Conservation (phyloP, 2,888 invertebrate species). For the Heliconius hortense region DNA sequence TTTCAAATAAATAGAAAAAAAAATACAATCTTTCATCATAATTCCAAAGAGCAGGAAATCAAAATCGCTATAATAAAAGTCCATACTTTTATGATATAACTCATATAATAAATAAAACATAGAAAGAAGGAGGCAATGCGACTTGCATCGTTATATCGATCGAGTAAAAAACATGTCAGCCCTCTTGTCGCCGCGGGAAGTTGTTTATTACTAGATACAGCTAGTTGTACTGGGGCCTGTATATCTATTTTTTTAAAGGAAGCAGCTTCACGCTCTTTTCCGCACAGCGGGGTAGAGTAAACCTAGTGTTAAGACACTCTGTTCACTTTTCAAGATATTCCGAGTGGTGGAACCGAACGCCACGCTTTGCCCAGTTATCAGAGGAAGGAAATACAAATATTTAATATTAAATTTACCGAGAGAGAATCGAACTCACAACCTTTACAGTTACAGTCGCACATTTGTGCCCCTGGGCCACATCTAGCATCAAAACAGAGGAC, state of each 20-base stretch:
- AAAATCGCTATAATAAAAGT: slow-evolving; percentile 4
- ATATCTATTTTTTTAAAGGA: not conserved
- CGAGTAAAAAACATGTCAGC: slow-evolving; percentile 25
- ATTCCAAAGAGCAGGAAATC: slow-evolving; percentile 6
- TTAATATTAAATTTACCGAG: too few species aligned
- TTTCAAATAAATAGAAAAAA: not conserved
- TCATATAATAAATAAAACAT: slow-evolving; percentile 3
- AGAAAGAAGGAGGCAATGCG: slow-evolving; percentile 7
- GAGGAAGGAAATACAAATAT: not conserved
- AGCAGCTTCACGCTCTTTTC: not conserved
- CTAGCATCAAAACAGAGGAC: too few species aligned
- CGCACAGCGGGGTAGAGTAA: not conserved
- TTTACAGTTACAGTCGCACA: too few species aligned
- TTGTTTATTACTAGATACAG: slow-evolving; percentile 17
- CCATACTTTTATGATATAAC: not conserved
- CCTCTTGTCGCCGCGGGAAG: slow-evolving; percentile 21
- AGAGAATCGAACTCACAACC: too few species aligned
- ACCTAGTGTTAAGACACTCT: not conserved
- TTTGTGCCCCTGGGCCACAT: too few species aligned
- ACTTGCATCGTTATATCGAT: slow-evolving; percentile 22
- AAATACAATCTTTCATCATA: not conserved
- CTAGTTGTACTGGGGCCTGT: not conserved
- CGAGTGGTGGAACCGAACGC: too few species aligned
- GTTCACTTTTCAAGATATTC: not conserved
- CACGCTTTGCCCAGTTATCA: too few species aligned